A percentile compares a stretch with the other conserved stretches of the same genome.
Conservation (phyloP, 2,888 invertebrate genomes). For the Epirrita christyi region DNA sequence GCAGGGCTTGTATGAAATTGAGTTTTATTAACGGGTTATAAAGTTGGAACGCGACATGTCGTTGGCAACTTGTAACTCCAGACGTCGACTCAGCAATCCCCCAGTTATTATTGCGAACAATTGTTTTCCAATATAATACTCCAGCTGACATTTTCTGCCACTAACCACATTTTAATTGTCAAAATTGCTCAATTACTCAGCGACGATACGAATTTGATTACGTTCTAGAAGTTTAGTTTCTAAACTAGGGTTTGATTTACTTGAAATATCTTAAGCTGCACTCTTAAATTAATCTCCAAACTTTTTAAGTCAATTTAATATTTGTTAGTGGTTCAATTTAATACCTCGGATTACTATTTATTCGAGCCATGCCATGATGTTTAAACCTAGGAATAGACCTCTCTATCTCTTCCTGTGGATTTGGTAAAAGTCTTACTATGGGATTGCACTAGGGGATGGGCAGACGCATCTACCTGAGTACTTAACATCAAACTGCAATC, state of each 20-base stretch:
- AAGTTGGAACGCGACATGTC: conserved; percentile 74
- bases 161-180: conserved; percentile 56
- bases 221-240: conserved; percentile 27
- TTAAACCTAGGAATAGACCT: too few relatives aligned
- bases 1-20: conserved; percentile 76
- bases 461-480: too few relatives aligned
- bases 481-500: too few relatives aligned
- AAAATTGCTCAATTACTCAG: conserved; percentile 41
- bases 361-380: too few relatives aligned
- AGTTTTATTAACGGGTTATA: conserved; percentile 83
- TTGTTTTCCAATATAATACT: conserved; percentile 73
- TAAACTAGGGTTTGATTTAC: conserved; percentile 18
- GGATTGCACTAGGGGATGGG: too few relatives aligned
- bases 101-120: conserved; percentile 66
- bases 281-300: conserved; percentile 2
- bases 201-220: conserved; percentile 39
- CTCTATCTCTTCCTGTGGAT: too few relatives aligned
- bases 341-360: background rate
- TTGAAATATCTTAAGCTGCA: conserved; percentile 2
- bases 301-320: conserved; percentile 1
- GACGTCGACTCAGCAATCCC: conserved; percentile 65
- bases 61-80: conserved; percentile 76
- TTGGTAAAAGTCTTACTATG: too few relatives aligned
- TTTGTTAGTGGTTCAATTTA: background rate
- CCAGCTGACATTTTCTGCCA: conserved; percentile 51